Evolutionary conservation across 2,797 vertebrate genomes (phyloP).

Genomic region (Alfaro cultratus): DNA sequence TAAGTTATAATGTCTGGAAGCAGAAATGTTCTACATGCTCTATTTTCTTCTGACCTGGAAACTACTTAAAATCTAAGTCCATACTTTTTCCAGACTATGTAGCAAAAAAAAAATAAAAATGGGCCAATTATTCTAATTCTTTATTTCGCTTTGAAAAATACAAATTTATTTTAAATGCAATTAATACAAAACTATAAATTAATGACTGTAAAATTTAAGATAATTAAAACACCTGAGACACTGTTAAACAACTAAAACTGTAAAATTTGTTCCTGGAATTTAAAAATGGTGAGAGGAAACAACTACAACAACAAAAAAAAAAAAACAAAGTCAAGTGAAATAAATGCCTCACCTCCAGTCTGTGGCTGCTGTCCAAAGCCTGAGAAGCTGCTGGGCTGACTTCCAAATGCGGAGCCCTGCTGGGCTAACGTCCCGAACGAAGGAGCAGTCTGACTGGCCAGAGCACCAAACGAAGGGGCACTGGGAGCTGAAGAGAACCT

Average conservation of each 20-base stretch:
- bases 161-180: not conserved
- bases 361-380: conserved; percentile 85
- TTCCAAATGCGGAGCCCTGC: conserved; percentile 82
- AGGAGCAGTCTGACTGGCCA: conserved; percentile 85
- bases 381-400: conserved; percentile 85
- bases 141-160: not conserved
- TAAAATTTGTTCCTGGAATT: not conserved
- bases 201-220: not conserved
- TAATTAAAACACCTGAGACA: not conserved
- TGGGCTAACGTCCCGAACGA: conserved; percentile 90
- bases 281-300: conserved; percentile 1
- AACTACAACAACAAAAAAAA: not conserved
- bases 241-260: not conserved
- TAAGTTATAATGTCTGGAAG: not conserved
- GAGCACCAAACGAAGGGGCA: conserved; percentile 83
- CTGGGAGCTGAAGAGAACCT: conserved; percentile 79
- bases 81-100: not conserved
- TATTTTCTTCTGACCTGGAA: not conserved
- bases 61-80: not conserved
- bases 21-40: not conserved
- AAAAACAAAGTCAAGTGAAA: conserved; percentile 8
- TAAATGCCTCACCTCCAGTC: conserved; percentile 70
- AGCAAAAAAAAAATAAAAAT: not conserved
- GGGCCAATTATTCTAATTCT: not conserved
- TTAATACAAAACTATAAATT: not conserved